A percentile compares a stretch with the other conserved stretches of the same genome.
Conservation (phyloP, 35 echinoderm and acorn worm species). For the Heliocidaris tuberculata region DNA sequence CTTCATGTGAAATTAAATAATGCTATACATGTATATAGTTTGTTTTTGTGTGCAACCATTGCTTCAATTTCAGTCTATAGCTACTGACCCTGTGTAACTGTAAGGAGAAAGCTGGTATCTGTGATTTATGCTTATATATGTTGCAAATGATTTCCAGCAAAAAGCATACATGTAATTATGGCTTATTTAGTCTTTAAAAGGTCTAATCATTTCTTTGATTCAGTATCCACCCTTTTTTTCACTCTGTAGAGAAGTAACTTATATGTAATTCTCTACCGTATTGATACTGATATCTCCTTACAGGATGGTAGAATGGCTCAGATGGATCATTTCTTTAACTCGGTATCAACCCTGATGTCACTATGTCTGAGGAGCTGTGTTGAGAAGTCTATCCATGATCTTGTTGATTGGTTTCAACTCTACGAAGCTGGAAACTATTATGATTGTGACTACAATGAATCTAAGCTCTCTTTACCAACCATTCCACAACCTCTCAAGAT, state of each 20-base stretch:
- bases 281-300: not conserved
- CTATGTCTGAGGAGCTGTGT: constrained; percentile 74
- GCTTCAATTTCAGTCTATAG: too few species aligned
- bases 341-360: constrained; percentile 95
- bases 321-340: constrained; percentile 94
- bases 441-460: constrained; percentile 69
- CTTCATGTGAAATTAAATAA: too few species aligned
- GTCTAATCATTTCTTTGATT: too few species aligned
- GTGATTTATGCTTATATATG: too few species aligned
- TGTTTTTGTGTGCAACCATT: too few species aligned
- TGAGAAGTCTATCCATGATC: constrained; percentile 77
- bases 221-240: not conserved
- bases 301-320: constrained; percentile 85
- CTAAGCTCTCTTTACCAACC: constrained; percentile 67
- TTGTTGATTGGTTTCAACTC: constrained; percentile 81
- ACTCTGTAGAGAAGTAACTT: not conserved
- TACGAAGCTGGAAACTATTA: constrained; percentile 80
- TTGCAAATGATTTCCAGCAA: too few species aligned
- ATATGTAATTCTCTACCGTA: not conserved
- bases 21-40: too few species aligned
- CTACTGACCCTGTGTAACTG: too few species aligned
- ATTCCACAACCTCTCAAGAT: constrained; percentile 83
- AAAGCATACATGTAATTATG: too few species aligned
- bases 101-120: too few species aligned
- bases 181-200: too few species aligned